Base-by-base conservation (phyloP, 2,888 invertebrate genomes). In the Coenonympha glycerion region DNA sequence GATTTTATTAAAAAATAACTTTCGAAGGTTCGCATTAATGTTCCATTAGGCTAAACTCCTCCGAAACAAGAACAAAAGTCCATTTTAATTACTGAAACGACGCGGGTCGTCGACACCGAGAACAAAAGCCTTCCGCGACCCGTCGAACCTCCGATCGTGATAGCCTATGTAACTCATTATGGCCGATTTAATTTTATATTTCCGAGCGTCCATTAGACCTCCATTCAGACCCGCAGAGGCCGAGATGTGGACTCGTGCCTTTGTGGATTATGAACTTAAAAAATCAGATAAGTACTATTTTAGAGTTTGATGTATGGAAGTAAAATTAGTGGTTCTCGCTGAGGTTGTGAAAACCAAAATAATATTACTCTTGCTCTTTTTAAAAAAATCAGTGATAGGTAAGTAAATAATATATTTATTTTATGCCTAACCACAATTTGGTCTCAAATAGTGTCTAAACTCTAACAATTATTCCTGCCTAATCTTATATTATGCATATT, bases 181-280 rank as follows among this genome's bases (percentile, higher is more conserved):
- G 69, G 69, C 66, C 67, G 70, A 75, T 77, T 80, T 81, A 80
- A 80, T 82, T 79, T 80, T 78, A 78, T 81, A 79, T 76, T 82
- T 73, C 65, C 68, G 70, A 71, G 61, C 75, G 61, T 71, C 79
- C 81, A 81, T 82, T 79, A 81, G 65, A 65, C 70, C 70, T 72
- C 73, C 79, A 79, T 79, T 80, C 73, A 66, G 64, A 54, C 66
- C 56, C 59, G 71, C 68, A 66, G 1, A 30, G 69, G 65, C 67
- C 3, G 69, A 68, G 67, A 69, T 66, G 69, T 65, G 66, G 62
- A 68, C 73, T 69, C 66, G 74, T 73, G 75, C 72, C 69, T 47
- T 61, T 61, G 61, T 58, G 60, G 21, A 44, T 31, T 61, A 60
- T 48, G 57, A 65, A 41, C 28, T 30, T 19, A 64, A 69, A 68